Evolutionary conservation across 1,140 invertebrate species (phyloP).

Genomic region (Caenorhabditis elegans): DNA sequence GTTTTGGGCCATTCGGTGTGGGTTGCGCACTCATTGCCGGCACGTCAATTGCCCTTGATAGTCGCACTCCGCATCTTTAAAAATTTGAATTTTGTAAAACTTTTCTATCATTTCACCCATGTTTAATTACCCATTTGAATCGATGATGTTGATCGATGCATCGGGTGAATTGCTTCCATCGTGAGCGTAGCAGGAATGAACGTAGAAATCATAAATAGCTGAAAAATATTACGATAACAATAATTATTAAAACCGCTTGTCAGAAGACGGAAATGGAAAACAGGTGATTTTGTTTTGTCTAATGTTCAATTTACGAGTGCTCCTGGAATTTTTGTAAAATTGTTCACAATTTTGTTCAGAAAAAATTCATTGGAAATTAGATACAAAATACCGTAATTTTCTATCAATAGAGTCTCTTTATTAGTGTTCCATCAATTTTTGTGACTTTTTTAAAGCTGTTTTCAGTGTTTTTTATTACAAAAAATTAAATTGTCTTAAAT

Average conservation of each 20-base stretch:
- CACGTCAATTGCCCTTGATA: slow-evolving; percentile 46
- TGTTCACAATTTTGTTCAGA: too few relatives aligned
- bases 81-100: not conserved
- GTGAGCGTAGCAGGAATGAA: slow-evolving; percentile 49
- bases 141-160: slow-evolving; percentile 46
- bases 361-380: too few relatives aligned
- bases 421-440: too few relatives aligned
- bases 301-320: too few relatives aligned
- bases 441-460: too few relatives aligned
- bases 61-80: slow-evolving; percentile 43
- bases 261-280: too few relatives aligned
- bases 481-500: too few relatives aligned
- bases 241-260: not conserved
- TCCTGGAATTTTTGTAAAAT: too few relatives aligned
- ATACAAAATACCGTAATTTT: too few relatives aligned
- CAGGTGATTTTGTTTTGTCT: too few relatives aligned
- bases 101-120: not conserved
- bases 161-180: slow-evolving; percentile 48
- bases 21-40: slow-evolving; percentile 40
- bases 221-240: not conserved
- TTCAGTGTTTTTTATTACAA: too few relatives aligned
- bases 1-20: slow-evolving; percentile 43
- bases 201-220: slow-evolving; percentile 52
- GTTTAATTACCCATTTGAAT: slow-evolving; percentile 43
- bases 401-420: too few relatives aligned